phyloP scores from a whole-genome alignment of 2,797 vertebrate species.

The Salarias fasciatus region DNA sequence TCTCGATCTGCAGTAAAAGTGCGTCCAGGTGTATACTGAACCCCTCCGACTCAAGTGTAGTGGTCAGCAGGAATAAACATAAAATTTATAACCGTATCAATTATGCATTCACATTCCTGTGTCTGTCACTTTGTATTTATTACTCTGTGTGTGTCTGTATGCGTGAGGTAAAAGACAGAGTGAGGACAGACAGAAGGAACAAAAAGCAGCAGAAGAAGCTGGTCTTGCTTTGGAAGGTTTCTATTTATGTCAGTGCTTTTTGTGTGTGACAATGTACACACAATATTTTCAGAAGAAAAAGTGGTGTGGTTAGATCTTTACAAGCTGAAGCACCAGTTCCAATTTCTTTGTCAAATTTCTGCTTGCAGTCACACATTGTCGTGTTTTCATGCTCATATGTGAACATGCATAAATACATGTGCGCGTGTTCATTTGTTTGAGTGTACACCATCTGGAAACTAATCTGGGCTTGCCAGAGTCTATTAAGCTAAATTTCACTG shows the following conservation, averaged over 20 bases:
- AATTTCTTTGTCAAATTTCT: slow-evolving; percentile 30
- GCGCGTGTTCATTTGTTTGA: slow-evolving; percentile 74
- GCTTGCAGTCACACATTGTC: slow-evolving; percentile 1
- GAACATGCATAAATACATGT: neutral
- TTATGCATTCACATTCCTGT: slow-evolving; percentile 93
- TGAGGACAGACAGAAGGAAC: slow-evolving; percentile 11
- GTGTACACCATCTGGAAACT: slow-evolving; percentile 76
- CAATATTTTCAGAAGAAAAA: neutral
- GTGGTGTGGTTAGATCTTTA: neutral
- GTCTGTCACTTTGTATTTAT: slow-evolving; percentile 88
- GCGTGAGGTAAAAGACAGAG: slow-evolving; percentile 24
- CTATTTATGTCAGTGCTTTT: neutral
- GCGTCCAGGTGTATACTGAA: slow-evolving; percentile 1
- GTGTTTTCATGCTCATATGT: too few relatives aligned
- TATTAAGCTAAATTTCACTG: slow-evolving; percentile 33
- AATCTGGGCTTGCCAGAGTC: slow-evolving; percentile 65
- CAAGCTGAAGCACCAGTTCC: neutral
- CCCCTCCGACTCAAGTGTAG: slow-evolving; percentile 1
- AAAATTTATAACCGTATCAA: slow-evolving; percentile 81
- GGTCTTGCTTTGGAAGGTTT: neutral
- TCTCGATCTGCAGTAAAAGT: neutral
- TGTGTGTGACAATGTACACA: neutral
- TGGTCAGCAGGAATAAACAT: slow-evolving; percentile 33
- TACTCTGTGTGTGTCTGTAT: slow-evolving; percentile 14
- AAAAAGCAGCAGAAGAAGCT: neutral